A percentile compares a stretch with the other conserved stretches of the same genome.
These are phyloP conservation scores for Melanotaenia nigrans DNA, from an alignment of 2,797 vertebrate species.

Conservation along the genomic window DNA sequence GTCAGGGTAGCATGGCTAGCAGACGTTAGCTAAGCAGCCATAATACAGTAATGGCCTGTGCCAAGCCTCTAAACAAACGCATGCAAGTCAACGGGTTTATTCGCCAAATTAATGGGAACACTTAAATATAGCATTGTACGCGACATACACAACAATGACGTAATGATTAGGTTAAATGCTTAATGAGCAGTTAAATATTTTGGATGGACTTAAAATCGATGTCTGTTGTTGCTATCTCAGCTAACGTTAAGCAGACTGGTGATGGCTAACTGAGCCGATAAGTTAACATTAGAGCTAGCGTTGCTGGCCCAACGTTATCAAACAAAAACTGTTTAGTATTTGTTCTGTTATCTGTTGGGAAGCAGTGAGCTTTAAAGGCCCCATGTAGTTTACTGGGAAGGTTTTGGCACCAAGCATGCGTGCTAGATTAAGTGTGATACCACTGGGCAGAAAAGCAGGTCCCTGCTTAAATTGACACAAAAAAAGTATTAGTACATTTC, in stretches of 20 bases:
- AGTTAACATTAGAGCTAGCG: constrained; percentile 35
- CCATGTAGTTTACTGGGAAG: neutral
- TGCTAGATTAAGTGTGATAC: constrained; percentile 5
- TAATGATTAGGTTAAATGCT: neutral
- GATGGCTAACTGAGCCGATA: constrained; percentile 36
- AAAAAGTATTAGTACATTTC: neutral
- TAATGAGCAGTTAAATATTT: constrained; percentile 6
- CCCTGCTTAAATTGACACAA: neutral
- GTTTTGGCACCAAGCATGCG: constrained; percentile 19
- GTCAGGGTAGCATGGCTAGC: constrained; percentile 66
- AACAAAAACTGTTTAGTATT: neutral
- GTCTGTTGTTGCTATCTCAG: constrained; percentile 40
- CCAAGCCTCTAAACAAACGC: constrained; percentile 36
- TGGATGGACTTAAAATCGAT: constrained; percentile 28
- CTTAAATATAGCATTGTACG: neutral
- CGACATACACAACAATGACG: no score
- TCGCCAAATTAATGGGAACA: neutral
- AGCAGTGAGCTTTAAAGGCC: neutral
- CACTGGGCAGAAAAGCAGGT: neutral
- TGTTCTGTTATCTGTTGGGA: neutral
- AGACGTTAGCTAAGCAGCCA: constrained; percentile 58
- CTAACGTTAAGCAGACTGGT: constrained; percentile 56
- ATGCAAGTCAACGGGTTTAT: constrained; percentile 28
- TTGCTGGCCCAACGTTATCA: constrained; percentile 3
- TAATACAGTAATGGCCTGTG: constrained; percentile 66